Percentiles rank a stretch among this genome's conserved stretches.
Conservation (phyloP, 1,140 invertebrate species). For the Acromyrmex heyeri region DNA sequence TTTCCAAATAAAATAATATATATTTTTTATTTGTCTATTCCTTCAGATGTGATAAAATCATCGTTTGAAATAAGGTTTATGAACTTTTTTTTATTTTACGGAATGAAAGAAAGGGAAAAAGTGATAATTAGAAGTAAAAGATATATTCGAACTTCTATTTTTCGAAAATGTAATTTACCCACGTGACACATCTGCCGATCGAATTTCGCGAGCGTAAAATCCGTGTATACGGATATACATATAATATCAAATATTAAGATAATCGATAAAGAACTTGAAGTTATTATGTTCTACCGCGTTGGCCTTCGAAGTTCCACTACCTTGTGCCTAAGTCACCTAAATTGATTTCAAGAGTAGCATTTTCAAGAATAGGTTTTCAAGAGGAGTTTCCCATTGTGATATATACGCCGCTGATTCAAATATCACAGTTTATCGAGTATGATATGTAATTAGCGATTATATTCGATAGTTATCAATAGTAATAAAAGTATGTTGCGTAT, state of each 20-base stretch:
- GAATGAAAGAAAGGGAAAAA: background rate
- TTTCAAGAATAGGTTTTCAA: conserved; percentile 33
- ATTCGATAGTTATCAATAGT: conserved; percentile 72
- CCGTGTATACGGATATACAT: conserved; percentile 66
- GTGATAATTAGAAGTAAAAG: background rate
- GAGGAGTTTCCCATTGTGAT: conserved; percentile 64
- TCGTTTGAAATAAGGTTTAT: background rate
- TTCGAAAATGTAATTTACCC: conserved; percentile 9
- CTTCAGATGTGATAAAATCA: background rate
- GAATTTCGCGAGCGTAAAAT: conserved; percentile 59
- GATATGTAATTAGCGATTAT: conserved; percentile 81
- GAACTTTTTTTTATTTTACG: conserved; percentile 2
- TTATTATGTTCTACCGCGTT: conserved; percentile 51
- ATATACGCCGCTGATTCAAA: conserved; percentile 72
- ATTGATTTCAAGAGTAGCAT: conserved; percentile 60
- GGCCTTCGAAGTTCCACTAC: conserved; percentile 49
- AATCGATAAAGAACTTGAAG: conserved; percentile 69
- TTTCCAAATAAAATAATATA: background rate
- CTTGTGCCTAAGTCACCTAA: conserved; percentile 51
- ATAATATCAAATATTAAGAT: conserved; percentile 74
- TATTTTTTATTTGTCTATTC: background rate
- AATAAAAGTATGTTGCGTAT: conserved; percentile 70
- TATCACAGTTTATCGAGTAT: conserved; percentile 84
- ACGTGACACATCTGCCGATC: background rate
- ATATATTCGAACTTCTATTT: background rate